phyloP scores from a whole-genome alignment of 2,888 invertebrate genomes.

The Amphipoea lucens region DNA sequence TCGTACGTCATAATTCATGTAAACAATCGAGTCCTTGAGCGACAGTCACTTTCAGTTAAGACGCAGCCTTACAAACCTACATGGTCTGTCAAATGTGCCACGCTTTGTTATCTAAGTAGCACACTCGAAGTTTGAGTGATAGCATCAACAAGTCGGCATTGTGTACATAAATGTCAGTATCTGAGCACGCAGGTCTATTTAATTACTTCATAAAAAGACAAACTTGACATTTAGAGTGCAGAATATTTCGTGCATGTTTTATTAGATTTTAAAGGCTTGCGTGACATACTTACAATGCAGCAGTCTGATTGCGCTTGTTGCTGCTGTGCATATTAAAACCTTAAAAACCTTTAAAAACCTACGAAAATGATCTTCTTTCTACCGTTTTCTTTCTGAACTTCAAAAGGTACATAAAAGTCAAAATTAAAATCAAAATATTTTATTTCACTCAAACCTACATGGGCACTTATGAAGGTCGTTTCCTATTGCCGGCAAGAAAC shows the following conservation, averaged over 20 bases:
- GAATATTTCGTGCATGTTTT: conserved; percentile 11
- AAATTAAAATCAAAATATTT: neutral
- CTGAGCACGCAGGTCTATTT: conserved; percentile 45
- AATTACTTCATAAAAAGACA: conserved; percentile 39
- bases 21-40: neutral
- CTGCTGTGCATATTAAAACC: neutral
- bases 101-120: conserved; percentile 55
- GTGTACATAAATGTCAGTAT: conserved; percentile 61
- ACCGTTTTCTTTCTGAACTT: neutral
- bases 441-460: neutral
- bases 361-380: neutral
- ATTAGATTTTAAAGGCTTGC: conserved; percentile 11
- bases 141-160: conserved; percentile 55
- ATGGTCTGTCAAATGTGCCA: conserved; percentile 42
- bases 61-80: neutral
- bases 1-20: neutral
- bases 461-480: neutral
- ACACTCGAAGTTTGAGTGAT: conserved; percentile 56
- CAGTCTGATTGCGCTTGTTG: neutral
- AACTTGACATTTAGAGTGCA: conserved; percentile 50
- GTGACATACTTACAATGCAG: conserved; percentile 15
- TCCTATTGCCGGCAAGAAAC: neutral
- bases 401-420: neutral
- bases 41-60: neutral
- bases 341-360: neutral